Evolutionary conservation across 2,888 invertebrate genomes (phyloP).

Genomic region (Leptinotarsa haldemani): DNA sequence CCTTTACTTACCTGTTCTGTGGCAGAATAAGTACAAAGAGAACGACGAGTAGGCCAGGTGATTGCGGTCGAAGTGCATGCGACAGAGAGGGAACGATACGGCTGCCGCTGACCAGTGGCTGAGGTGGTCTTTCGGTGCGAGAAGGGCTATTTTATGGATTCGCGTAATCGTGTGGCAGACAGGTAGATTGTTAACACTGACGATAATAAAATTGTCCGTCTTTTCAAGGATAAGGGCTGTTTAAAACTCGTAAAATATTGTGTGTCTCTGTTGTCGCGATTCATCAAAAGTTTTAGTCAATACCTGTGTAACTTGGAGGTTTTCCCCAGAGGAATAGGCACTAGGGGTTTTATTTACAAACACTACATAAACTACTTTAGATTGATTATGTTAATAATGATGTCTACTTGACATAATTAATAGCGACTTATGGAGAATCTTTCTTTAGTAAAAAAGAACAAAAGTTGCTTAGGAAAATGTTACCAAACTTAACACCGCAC

Average conservation of each 20-base stretch:
- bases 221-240: background rate
- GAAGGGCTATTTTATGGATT: conserved; percentile 24
- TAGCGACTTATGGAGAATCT: too few species aligned
- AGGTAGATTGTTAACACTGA: background rate
- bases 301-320: background rate
- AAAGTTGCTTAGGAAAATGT: too few species aligned
- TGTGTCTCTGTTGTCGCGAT: background rate
- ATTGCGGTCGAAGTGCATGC: conserved; percentile 6
- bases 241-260: background rate
- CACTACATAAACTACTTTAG: too few species aligned
- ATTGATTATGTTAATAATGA: too few species aligned
- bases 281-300: background rate
- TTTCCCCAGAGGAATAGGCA: background rate
- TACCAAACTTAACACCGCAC: too few species aligned
- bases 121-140: conserved; percentile 23
- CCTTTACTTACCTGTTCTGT: conserved; percentile 39
- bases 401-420: too few species aligned
- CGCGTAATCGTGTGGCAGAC: conserved; percentile 13
- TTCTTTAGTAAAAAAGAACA: too few species aligned
- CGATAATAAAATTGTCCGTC: background rate
- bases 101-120: conserved; percentile 23
- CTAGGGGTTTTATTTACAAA: too few species aligned
- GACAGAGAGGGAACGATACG: conserved; percentile 13
- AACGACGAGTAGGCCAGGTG: conserved; percentile 21
- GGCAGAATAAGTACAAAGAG: conserved; percentile 25